Conservation (phyloP, 2,888 invertebrate species). For the Neuroscelio doddi region DNA sequence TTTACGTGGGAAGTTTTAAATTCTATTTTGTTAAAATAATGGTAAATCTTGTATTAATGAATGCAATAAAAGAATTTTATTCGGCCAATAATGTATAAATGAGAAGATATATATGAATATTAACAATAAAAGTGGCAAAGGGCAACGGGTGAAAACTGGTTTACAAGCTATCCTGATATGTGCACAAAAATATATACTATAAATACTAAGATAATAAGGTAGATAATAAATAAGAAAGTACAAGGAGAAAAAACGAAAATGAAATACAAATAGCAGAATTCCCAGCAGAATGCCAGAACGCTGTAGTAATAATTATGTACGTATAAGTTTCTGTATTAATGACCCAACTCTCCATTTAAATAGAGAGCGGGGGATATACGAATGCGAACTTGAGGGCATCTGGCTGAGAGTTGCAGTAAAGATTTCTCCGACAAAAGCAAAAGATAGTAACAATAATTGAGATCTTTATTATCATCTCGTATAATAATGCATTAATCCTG, state of each 20-base stretch:
- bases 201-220: conserved; percentile 37
- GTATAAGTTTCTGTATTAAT: conserved; percentile 46
- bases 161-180: conserved; percentile 25
- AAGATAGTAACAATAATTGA: conserved; percentile 40
- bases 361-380: conserved; percentile 28
- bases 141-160: conserved; percentile 38
- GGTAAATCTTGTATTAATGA: conserved; percentile 28
- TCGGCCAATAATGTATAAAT: conserved; percentile 28
- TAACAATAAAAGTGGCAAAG: conserved; percentile 44
- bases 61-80: conserved; percentile 26
- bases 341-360: conserved; percentile 40
- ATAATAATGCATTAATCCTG: conserved; percentile 14
- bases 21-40: background rate
- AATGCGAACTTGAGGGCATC: conserved; percentile 35
- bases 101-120: conserved; percentile 40
- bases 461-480: conserved; percentile 37
- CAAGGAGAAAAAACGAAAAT: conserved; percentile 34
- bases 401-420: conserved; percentile 20
- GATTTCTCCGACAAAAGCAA: conserved; percentile 34
- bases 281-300: conserved; percentile 33
- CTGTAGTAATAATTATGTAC: conserved; percentile 43
- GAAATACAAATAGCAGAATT: conserved; percentile 47
- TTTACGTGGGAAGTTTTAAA: too few species aligned
- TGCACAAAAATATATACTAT: conserved; percentile 17
- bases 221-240: conserved; percentile 44